Base-by-base conservation (phyloP, 2,888 invertebrate genomes). In the Morpho helenor region DNA sequence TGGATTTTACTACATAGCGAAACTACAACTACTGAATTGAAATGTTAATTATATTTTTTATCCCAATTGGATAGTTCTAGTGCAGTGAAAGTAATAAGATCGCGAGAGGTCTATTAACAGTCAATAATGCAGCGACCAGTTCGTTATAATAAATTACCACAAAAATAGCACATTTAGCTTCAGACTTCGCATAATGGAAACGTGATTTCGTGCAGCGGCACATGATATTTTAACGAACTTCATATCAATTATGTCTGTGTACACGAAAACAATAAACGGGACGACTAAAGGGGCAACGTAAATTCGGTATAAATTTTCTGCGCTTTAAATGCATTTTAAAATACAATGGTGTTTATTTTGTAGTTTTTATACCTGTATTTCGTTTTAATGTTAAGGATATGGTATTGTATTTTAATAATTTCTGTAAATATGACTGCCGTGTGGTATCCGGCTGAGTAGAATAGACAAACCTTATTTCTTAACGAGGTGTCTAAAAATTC, bases 121-220 rank as follows among this genome's bases (percentile, higher is more conserved):
- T 46, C 40, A 42, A 43, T 57, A 60, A 47, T 49, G 55, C 54
- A 59, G 62, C 57, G 42, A 60, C 46, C 39, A 50, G 8, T 39
- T 48, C 62, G 52, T 60, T 62, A 56, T 58, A 59, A 55, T 56
- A 58, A 49, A 55, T 61, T 66, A 54, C 50, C 7, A 9, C 52
- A 41, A 46, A 49, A 51, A 51, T 43, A 45, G 22, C 46, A 52
- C 41, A 51, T 57, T 54, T 49, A 23, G 48, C 52, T 55, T 42
- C 8, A 23, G 48, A 51, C 45, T 52, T 41, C 49, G 41, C 43
- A 41, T 52, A 45, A 51, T 45, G 49, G 45, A 53, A 50, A 50
- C 43, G 42, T 45, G 7, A 51, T 53, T 52, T 40, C 22, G 46
- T 50, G 55, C 23, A 43, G 42, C 49, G 31, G 31, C 31, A 16